Percentiles rank a stretch among this genome's conserved stretches.
Conservation (phyloP, 2,113 vertebrate genomes). For the Microtus pennsylvanicus region DNA sequence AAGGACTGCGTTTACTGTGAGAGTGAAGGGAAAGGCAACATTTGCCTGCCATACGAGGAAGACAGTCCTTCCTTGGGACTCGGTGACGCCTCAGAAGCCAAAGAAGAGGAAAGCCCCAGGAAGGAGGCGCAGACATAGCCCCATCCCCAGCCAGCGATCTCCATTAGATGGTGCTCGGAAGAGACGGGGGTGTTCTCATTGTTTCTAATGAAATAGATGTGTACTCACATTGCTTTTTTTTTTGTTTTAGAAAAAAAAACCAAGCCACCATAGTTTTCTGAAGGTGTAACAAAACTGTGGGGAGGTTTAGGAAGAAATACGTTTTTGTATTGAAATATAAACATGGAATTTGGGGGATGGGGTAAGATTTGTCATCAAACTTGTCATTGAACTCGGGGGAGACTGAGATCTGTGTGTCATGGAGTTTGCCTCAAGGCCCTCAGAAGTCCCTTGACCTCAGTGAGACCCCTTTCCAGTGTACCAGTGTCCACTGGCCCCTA, state of each 20-base stretch:
- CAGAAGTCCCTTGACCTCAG: rapidly evolving
- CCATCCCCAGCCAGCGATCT: neutral
- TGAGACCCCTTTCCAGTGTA: neutral
- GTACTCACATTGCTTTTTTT: conserved; percentile 58
- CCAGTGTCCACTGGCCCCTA: rapidly evolving
- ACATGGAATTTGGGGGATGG: neutral
- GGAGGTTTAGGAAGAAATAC: neutral
- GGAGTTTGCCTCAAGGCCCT: neutral
- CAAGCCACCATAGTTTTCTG: conserved; percentile 67
- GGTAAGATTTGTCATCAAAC: neutral
- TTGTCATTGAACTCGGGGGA: neutral
- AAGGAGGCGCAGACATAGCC: conserved; percentile 81
- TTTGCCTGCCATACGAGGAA: conserved; percentile 84
- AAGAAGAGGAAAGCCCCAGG: conserved; percentile 80
- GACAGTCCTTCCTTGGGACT: conserved; percentile 89
- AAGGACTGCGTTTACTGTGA: conserved; percentile 95
- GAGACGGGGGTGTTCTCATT: conserved; percentile 52
- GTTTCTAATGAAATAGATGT: conserved; percentile 75
- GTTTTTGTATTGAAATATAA: conserved; percentile 40
- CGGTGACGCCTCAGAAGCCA: conserved; percentile 85
- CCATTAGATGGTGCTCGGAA: conserved; percentile 50
- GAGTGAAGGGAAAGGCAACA: conserved; percentile 78
- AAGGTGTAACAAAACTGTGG: conserved; percentile 77
- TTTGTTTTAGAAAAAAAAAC: conserved; percentile 79
- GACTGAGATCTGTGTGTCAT: rapidly evolving